Conservation (phyloP, 2,888 invertebrate species). For the Drosophila bunnanda region DNA sequence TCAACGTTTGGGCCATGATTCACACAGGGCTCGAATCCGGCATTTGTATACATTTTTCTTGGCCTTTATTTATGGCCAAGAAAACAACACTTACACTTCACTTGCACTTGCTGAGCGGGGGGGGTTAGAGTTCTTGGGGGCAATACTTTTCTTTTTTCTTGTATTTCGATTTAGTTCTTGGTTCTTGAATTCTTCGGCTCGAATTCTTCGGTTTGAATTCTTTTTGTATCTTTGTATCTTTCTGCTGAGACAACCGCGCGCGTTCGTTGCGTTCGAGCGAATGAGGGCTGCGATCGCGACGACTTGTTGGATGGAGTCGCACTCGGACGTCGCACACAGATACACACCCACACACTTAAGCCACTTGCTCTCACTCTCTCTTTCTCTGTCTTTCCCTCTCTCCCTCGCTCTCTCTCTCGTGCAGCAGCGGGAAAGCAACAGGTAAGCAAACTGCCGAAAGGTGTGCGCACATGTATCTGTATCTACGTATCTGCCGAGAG, state of each 20-base stretch:
- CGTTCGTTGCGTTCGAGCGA: slow-evolving; percentile 79
- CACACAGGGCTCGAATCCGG: slow-evolving; percentile 40
- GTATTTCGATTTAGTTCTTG: slow-evolving; percentile 7
- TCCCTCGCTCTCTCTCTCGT: background rate
- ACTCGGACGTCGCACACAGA: slow-evolving; percentile 39
- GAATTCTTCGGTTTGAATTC: slow-evolving; percentile 4
- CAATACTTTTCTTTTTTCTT: background rate
- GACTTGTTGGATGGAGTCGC: slow-evolving; percentile 56
- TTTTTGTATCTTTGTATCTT: slow-evolving; percentile 14
- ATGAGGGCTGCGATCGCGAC: slow-evolving; percentile 62
- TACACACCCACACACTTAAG: slow-evolving; percentile 40
- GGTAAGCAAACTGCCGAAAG: slow-evolving; percentile 62
- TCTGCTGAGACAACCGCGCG: slow-evolving; percentile 64
- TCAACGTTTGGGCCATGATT: slow-evolving; percentile 40
- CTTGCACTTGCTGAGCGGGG: slow-evolving; percentile 33
- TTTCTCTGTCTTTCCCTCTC: background rate
- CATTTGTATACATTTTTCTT: background rate
- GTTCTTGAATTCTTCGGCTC: background rate
- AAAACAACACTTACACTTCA: slow-evolving; percentile 38
- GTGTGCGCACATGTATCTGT: slow-evolving; percentile 54
- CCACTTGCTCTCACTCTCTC: slow-evolving; percentile 15
- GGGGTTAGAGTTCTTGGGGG: slow-evolving; percentile 11
- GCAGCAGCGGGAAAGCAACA: slow-evolving; percentile 61
- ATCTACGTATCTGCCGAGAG: slow-evolving; percentile 16
- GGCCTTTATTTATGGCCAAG: slow-evolving; percentile 15